Base-by-base conservation (phyloP, 2,888 invertebrate species). In the Dicyrtoma fusca region DNA sequence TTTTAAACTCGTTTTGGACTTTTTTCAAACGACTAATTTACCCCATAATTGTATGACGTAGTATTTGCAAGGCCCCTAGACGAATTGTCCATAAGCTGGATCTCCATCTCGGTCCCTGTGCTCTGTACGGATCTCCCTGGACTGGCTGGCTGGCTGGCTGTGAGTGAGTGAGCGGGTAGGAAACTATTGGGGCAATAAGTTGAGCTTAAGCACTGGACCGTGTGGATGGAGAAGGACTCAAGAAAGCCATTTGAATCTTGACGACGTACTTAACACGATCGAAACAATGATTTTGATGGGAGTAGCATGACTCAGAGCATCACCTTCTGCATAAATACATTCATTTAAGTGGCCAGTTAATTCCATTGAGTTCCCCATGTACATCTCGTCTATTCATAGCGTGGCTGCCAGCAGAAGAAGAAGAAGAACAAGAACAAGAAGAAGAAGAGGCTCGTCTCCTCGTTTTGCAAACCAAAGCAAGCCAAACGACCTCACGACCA, bases 291-390 rank as follows among this genome's bases (percentile, higher is more conserved):
- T 69, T 65, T 73, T 69, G 69, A 65, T 69, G 69, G 64, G 64
- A 65, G 59, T 51, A 62, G 66, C 53, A 70, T 69, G 73, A 73
- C 64, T 73, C 73, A 73, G 51, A 65, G 62, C 72, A 69, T 63
- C 72, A 69, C 72, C 72, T 69, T 66, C 49, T 72, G 72, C 72
- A 72, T 72, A 72, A 72, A 72, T 63, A 64, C 63, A 72, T 69
- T 63, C 63, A 68, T 57, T 68, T 68, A 55, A 57, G 57, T 68
- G 68, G 68, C 68, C 57, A 68, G 57, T 68, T 57, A 57, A 68
- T 68, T 68, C 57, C 47, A 45, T 63, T 47, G 47, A n/a, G 11
- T 47, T 63, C 14, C 45, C 21, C 42, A 45, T 63, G 47, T 47
- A 23, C 42, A 14, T n/a, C n/a, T n/a, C n/a, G n/a, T n/a, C n/a